Evolutionary conservation across 2,888 invertebrate species (phyloP).

Genomic region (Cosmopolites sordidus): DNA sequence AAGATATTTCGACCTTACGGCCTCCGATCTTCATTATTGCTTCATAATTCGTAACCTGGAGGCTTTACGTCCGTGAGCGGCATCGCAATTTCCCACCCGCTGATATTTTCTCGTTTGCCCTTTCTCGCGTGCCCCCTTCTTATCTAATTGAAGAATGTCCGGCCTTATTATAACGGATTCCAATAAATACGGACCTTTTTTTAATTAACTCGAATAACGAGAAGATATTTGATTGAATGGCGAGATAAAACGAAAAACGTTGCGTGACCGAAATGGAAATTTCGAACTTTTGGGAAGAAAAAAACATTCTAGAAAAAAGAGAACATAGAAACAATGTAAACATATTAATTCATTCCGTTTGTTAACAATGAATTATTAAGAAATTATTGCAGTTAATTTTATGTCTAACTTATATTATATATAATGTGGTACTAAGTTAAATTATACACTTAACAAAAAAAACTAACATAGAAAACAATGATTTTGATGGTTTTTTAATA

Average conservation of each 20-base stretch:
- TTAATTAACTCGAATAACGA: slow-evolving; percentile 1
- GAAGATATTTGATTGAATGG: neutral
- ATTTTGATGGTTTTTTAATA: too few relatives aligned
- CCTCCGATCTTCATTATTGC: slow-evolving; percentile 47
- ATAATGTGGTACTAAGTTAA: too few relatives aligned
- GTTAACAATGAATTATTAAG: too few relatives aligned
- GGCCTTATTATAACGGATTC: slow-evolving; percentile 29
- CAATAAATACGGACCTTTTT: slow-evolving; percentile 6
- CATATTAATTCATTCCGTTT: too few relatives aligned
- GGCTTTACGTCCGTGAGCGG: slow-evolving; percentile 42
- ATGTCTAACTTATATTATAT: too few relatives aligned
- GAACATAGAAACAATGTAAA: too few relatives aligned
- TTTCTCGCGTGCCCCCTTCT: slow-evolving; percentile 20
- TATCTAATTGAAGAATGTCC: slow-evolving; percentile 29
- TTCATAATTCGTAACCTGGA: slow-evolving; percentile 46
- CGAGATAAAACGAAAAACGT: neutral
- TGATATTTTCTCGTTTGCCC: slow-evolving; percentile 33
- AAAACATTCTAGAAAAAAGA: too few relatives aligned
- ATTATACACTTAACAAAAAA: too few relatives aligned
- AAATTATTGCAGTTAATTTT: too few relatives aligned
- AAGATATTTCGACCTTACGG: slow-evolving; percentile 29
- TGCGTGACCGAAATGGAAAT: neutral
- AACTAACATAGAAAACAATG: too few relatives aligned
- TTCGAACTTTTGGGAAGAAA: neutral
- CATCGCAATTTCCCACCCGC: slow-evolving; percentile 40